Conservation (phyloP, 2,113 vertebrate species). For the Amphiprion ocellaris region DNA sequence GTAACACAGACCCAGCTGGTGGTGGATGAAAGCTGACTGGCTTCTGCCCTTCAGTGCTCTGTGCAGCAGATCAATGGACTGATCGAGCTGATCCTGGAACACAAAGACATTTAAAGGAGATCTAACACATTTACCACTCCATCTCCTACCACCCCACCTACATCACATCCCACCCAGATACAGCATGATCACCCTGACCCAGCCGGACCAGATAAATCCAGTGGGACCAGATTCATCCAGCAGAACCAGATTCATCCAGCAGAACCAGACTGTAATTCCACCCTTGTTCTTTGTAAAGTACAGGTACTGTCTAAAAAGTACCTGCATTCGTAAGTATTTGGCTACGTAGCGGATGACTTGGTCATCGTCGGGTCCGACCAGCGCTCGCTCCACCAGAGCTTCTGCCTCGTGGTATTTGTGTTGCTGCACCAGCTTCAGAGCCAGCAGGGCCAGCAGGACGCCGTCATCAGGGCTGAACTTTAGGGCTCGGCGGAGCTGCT, state of each 20-base stretch:
- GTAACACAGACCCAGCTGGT: constrained; percentile 30
- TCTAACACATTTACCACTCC: too few species aligned
- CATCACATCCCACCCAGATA: too few species aligned
- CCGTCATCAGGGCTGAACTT: not conserved
- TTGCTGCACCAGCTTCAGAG: not conserved
- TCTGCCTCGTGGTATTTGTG: not conserved
- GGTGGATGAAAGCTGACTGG: constrained; percentile 16
- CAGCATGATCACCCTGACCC: too few species aligned
- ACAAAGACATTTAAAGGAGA: not conserved
- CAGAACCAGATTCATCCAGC: not conserved
- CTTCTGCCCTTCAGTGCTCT: not conserved
- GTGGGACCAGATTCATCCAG: too few species aligned
- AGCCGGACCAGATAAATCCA: not conserved
- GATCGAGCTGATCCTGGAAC: not conserved
- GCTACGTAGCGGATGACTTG: constrained; percentile 12
- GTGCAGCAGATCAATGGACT: constrained; percentile 13
- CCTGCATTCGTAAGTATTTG: constrained; percentile 21
- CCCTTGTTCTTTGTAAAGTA: not conserved
- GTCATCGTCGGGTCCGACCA: not conserved
- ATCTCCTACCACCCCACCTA: too few species aligned
- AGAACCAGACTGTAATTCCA: not conserved
- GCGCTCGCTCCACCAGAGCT: constrained; percentile 23
- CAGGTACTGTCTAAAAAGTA: not conserved
- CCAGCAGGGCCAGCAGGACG: not conserved
- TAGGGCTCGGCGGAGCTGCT: constrained; percentile 12